Base-by-base conservation (phyloP, 2,113 vertebrate species). In the Fregata magnificens region DNA sequence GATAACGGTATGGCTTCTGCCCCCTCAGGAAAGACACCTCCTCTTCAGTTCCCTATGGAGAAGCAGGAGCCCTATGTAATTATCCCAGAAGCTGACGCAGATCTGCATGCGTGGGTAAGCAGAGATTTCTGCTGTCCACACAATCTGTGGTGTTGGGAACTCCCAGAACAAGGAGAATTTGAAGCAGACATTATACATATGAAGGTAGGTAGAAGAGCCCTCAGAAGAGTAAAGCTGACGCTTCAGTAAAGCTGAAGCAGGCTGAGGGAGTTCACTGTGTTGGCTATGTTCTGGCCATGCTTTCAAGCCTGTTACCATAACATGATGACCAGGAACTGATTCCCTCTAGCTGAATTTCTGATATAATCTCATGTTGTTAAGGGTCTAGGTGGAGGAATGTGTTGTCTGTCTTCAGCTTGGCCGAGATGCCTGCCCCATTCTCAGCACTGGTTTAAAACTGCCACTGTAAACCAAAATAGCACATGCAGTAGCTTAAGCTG, bases 11-110 rank as follows among this genome's bases (percentile, higher is more conserved):
- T 2, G n/a, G 61, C 83, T 95, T 92, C 91, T 91, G 49, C 83
- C 67, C 17, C 56, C 84, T 95, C 94, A 91, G 95, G 78, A 94
- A 91, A 93, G 93, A 94, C 93, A 88, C 91, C 89, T 96, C 95
- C 94, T 97, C 93, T 94, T 91, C 86, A 79, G 7, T 91, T 94
- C 86, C 50, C 78, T 88, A 0, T 69, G 74, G 91, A 95, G 84
- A 93, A 87, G 74, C 91, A 85, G 42, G 84, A 94, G 87, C 59
- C 9, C 66, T 77, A 11, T 93, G 94, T 89, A 82, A 85, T 90
- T 96, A 94, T 92, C 55, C 58, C 74, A 71, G 89, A 88, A 80
- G 72, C 66, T 95, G 96, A 95, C 3, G 55, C 91, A 95, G 89
- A 90, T 90, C 50, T 85, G 29, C 0, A 0, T 96, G 86, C 8